These are phyloP conservation scores for Cinclus mexicanus DNA, from an alignment of 2,113 vertebrate species.

Conservation along the genomic window DNA sequence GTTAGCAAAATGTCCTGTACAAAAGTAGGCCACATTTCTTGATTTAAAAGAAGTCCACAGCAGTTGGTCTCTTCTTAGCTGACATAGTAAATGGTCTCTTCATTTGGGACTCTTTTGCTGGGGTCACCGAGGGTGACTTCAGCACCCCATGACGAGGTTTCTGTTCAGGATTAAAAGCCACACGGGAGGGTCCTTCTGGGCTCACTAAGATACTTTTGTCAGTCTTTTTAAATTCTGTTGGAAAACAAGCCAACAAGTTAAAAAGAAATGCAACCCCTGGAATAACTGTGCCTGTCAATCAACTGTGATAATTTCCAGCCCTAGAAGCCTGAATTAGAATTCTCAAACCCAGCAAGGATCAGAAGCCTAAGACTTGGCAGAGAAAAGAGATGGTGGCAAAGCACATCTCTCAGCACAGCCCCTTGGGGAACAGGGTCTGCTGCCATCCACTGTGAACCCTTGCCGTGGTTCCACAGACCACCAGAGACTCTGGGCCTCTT, in stretches of 20 bases:
- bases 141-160: conserved; percentile 87
- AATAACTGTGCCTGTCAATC: neutral
- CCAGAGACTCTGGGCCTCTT: neutral
- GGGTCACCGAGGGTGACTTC: conserved; percentile 74
- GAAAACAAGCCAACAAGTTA: neutral
- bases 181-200: conserved; percentile 83
- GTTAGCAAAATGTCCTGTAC: conserved; percentile 67
- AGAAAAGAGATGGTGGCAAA: neutral
- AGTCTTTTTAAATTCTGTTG: conserved; percentile 89
- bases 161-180: conserved; percentile 92
- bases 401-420: neutral
- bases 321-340: neutral
- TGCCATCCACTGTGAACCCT: neutral
- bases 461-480: neutral
- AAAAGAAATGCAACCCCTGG: neutral
- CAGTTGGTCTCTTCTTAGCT: conserved; percentile 62
- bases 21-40: conserved; percentile 64
- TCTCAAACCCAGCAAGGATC: neutral
- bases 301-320: neutral
- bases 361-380: neutral
- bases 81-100: neutral
- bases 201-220: conserved; percentile 91
- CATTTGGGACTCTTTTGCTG: neutral
- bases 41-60: conserved; percentile 72
- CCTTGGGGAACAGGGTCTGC: neutral